Conservation (phyloP, 1,140 invertebrate species). For the Bombus waltoni region DNA sequence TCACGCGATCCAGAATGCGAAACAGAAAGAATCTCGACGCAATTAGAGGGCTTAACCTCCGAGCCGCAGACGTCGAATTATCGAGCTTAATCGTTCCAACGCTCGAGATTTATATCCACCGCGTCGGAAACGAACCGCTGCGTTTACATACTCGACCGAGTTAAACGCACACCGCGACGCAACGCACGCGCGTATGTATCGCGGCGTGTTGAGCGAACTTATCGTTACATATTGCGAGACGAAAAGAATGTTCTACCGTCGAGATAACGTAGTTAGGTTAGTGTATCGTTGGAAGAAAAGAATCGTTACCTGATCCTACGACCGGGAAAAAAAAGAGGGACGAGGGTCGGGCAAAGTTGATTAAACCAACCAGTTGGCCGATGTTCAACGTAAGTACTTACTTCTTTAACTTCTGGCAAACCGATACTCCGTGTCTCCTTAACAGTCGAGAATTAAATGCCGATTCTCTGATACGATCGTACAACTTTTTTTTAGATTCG, state of each 20-base stretch:
- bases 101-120: slow-evolving; percentile 18
- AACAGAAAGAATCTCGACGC: slow-evolving; percentile 53
- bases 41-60: slow-evolving; percentile 11
- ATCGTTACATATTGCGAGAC: not conserved
- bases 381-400: not conserved
- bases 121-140: not conserved
- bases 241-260: too few species aligned
- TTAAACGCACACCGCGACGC: not conserved
- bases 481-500: not conserved
- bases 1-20: slow-evolving; percentile 62
- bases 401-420: not conserved
- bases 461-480: not conserved
- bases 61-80: slow-evolving; percentile 28
- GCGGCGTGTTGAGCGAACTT: not conserved
- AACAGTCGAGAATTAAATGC: not conserved
- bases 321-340: not conserved
- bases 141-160: not conserved
- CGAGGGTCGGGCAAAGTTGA: not conserved
- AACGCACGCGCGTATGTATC: too few species aligned
- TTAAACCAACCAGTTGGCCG: slow-evolving; percentile 5
- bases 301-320: not conserved
- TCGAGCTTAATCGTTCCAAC: slow-evolving; percentile 32
- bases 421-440: not conserved
- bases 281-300: too few species aligned
- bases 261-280: not conserved